Base-by-base conservation (phyloP, 2,113 vertebrate species). In the Seriola quinqueradiata region DNA sequence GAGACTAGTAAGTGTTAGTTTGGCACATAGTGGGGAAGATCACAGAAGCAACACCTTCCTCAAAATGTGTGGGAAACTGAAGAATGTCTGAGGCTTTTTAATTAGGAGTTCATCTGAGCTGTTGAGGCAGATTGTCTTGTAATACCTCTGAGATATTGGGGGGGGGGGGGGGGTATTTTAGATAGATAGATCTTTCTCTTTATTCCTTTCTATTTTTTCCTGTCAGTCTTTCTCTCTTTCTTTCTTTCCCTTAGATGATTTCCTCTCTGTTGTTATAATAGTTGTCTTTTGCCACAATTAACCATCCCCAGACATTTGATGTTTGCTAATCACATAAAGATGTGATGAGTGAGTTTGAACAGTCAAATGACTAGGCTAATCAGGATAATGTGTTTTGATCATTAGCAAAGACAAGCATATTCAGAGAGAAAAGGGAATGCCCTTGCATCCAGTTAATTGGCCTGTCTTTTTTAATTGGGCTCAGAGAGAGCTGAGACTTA, bases 1-100 rank as follows among this genome's bases (percentile, higher is more conserved):
- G 57, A 86, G 82, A 85, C 46, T 68, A 85, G 89, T 89, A 91
- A 85, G 90, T 87, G 91, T 92, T 85, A 91, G 81, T 63, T 88
- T 84, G 75, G 77, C 70, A 25, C 79, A 36, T 75, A 65, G 79
- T 16, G 23, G 81, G 76, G 61, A 73, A 25, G 66, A 77, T 81
- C 63, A 70, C 70, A 86, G 85, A 91, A 90, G 70, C 87, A 87
- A 92, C 91, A 90, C 92, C 87, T 92, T 84, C 42, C 57, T 38
- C 38, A 59, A 69, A 87, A 86, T 9, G 87, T 90, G 89, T 91
- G 75, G 70, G 82, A 82, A 87, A 87, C 65, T 55, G 81, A 84
- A 84, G 70, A 89, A 57, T 34, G 40, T 84, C 68, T 44, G 67
- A 52, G 68, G 73, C 66, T 84, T 79, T 87, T 89, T 89, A 85